Evolutionary conservation across 1,140 invertebrate genomes (phyloP).

Genomic region (Hycleus cichorii): DNA sequence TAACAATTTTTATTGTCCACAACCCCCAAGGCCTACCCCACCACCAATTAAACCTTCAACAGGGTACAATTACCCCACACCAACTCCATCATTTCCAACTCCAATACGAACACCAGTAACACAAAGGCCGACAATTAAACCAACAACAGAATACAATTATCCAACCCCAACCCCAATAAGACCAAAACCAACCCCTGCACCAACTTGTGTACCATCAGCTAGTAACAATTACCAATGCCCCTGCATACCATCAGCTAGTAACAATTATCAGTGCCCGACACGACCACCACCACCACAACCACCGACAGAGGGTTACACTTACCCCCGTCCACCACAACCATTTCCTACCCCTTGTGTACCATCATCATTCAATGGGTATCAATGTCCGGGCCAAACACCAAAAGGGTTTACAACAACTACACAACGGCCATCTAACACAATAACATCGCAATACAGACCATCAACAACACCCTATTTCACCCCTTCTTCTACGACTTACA

Average conservation of each 20-base stretch:
- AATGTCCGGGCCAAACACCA: conserved; percentile 6
- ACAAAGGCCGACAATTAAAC: neutral
- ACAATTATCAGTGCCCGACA: neutral
- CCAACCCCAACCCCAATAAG: conserved; percentile 7
- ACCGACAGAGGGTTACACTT: conserved; percentile 2
- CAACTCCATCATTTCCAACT: neutral
- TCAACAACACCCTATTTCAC: neutral
- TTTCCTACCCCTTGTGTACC: neutral
- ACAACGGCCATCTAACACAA: conserved; percentile 12
- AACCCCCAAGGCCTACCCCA: conserved; percentile 11
- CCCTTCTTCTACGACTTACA: neutral
- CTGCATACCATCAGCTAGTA: neutral
- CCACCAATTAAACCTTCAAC: neutral
- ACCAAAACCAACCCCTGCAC: neutral
- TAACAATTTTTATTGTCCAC: neutral
- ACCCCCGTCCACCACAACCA: conserved; percentile 2
- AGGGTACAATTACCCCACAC: no score
- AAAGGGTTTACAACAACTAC: conserved; percentile 9
- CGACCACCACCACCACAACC: conserved; percentile 2
- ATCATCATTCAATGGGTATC: conserved; percentile 1
- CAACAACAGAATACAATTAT: conserved; percentile 3
- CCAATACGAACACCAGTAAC: no score
- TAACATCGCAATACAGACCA: neutral
- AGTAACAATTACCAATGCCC: neutral
- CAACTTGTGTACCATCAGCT: no score